A percentile compares a stretch with the other conserved stretches of the same genome.
These are phyloP conservation scores for Pseudomyrmex dendroicus DNA, from an alignment of 1,140 invertebrate genomes.

Conservation along the genomic window DNA sequence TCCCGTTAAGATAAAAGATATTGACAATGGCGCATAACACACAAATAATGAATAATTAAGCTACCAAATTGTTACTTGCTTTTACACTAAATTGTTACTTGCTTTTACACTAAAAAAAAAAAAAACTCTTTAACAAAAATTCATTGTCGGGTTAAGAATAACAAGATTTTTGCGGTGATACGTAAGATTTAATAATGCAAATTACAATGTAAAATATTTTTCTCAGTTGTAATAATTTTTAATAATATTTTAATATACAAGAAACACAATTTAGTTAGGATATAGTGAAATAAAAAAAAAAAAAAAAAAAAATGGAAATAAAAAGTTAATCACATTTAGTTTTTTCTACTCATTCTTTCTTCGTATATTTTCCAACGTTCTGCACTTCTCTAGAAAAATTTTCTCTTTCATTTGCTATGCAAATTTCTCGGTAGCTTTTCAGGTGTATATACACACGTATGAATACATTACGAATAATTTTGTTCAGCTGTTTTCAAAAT, in stretches of 20 bases:
- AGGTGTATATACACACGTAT: background rate
- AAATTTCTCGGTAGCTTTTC: slow-evolving; percentile 28
- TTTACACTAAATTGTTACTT: background rate
- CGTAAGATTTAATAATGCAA: background rate
- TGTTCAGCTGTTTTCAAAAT: slow-evolving; percentile 16
- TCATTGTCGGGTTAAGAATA: too few relatives aligned
- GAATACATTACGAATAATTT: slow-evolving; percentile 27
- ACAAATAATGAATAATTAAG: slow-evolving; percentile 19
- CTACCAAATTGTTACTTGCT: background rate
- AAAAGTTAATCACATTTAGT: slow-evolving; percentile 36
- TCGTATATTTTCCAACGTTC: slow-evolving; percentile 18
- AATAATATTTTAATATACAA: too few relatives aligned
- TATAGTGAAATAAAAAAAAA: background rate
- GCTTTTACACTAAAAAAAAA: background rate
- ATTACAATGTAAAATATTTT: background rate
- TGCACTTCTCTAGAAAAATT: slow-evolving; percentile 19
- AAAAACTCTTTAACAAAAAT: background rate
- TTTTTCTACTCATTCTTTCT: background rate
- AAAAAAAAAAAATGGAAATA: background rate
- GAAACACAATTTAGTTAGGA: background rate
- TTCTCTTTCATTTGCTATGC: slow-evolving; percentile 36
- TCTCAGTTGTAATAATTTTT: too few relatives aligned
- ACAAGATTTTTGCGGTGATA: too few relatives aligned
- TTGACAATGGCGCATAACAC: background rate
- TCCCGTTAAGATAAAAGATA: slow-evolving; percentile 28